Percentiles rank a stretch among this genome's conserved stretches.
Conservation (phyloP, 2,797 vertebrate genomes). For the Cossypha dichroa region DNA sequence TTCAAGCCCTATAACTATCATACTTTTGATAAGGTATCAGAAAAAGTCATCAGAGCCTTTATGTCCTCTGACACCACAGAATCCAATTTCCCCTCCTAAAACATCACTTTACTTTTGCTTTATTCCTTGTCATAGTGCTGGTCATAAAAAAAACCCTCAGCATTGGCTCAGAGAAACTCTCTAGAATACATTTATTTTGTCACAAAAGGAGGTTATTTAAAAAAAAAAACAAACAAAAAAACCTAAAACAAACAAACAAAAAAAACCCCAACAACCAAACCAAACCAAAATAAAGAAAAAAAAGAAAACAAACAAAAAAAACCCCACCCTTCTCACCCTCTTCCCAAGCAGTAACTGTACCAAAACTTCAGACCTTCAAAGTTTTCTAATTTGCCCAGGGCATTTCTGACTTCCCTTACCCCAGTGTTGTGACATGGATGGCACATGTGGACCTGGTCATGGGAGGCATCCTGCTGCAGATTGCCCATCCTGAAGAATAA, state of each 20-base stretch:
- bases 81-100: neutral
- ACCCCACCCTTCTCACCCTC: neutral
- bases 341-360: neutral
- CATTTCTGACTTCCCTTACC: rapidly evolving
- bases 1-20: neutral
- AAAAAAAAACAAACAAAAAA: too few species aligned
- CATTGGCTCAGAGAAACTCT: neutral
- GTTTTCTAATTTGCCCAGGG: neutral
- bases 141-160: neutral
- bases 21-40: neutral
- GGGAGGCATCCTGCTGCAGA: neutral
- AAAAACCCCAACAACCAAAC: too few species aligned
- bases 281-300: neutral
- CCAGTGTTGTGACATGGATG: neutral
- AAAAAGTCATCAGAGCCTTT: neutral
- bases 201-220: neutral
- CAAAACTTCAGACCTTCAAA: neutral
- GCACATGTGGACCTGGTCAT: rapidly evolving
- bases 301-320: neutral
- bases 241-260: too few species aligned
- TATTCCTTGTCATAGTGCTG: neutral
- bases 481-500: neutral
- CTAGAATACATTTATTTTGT: neutral
- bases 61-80: neutral
- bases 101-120: neutral